Percentiles rank a stretch among this genome's conserved stretches.
Conservation (phyloP, 2,113 vertebrate species). For the Gallinago media region DNA sequence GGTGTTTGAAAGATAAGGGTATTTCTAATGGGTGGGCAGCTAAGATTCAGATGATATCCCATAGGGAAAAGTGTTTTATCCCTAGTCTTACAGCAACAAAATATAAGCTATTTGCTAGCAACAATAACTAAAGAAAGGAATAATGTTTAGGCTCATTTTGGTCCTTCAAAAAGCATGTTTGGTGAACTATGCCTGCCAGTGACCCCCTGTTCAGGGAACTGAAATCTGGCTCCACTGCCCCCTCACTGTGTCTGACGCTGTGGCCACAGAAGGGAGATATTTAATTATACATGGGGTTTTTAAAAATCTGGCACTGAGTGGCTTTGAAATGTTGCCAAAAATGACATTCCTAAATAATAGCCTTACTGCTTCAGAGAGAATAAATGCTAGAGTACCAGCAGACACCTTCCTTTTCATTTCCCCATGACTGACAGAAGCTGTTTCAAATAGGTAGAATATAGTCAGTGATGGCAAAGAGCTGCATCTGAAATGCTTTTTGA, state of each 20-base stretch:
- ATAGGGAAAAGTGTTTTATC: background rate
- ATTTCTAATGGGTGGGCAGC: background rate
- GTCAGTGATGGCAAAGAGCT: background rate
- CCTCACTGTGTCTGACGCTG: background rate
- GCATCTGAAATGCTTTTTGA: background rate
- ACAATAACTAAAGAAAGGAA: background rate
- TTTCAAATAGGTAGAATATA: background rate
- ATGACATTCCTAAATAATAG: conserved; percentile 25
- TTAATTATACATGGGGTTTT: background rate
- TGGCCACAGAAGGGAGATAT: background rate
- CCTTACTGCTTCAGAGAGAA: conserved; percentile 4
- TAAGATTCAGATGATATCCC: background rate
- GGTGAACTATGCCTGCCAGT: background rate
- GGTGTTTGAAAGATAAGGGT: background rate
- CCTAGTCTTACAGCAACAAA: background rate
- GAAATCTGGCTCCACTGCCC: background rate
- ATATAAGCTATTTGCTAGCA: background rate
- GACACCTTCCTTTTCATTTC: background rate
- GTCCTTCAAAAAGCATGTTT: background rate
- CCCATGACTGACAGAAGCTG: background rate
- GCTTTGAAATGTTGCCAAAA: conserved; percentile 28
- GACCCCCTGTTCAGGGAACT: background rate
- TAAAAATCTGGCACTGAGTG: background rate
- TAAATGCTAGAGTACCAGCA: background rate
- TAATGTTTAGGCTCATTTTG: background rate